Evolutionary conservation across 2,888 invertebrate species (phyloP).

Genomic region (Formica aserva): DNA sequence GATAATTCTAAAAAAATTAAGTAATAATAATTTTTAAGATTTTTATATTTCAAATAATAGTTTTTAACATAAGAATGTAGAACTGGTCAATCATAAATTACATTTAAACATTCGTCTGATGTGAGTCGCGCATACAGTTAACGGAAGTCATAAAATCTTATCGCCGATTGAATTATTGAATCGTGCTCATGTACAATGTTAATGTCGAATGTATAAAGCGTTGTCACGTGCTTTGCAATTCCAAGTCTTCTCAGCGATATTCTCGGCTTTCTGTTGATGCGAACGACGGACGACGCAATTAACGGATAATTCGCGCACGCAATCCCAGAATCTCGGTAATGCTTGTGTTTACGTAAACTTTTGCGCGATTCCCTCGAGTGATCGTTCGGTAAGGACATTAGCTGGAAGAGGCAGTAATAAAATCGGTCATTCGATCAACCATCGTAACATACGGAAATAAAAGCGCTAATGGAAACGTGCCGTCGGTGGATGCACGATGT

Average conservation of each 20-base stretch:
- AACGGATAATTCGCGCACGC: constrained; percentile 34
- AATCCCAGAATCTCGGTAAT: constrained; percentile 22
- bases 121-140: not conserved
- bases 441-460: constrained; percentile 79
- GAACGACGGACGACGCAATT: constrained; percentile 27
- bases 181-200: not conserved
- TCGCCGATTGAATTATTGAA: not conserved
- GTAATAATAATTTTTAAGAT: not conserved
- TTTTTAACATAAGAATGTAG: not conserved
- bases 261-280: constrained; percentile 43
- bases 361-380: constrained; percentile 57
- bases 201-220: not conserved
- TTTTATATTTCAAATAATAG: not conserved
- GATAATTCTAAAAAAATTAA: not conserved
- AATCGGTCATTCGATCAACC: constrained; percentile 76
- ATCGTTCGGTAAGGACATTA: constrained; percentile 72
- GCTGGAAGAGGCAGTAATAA: constrained; percentile 77
- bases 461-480: constrained; percentile 81
- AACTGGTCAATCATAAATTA: not conserved
- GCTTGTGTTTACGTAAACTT: constrained; percentile 64
- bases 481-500: constrained; percentile 64
- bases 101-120: not conserved
- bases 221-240: not conserved
- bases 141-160: not conserved
- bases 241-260: constrained; percentile 46